Evolutionary conservation across 1,140 invertebrate genomes (phyloP).

Genomic region (Drosophila pandora): DNA sequence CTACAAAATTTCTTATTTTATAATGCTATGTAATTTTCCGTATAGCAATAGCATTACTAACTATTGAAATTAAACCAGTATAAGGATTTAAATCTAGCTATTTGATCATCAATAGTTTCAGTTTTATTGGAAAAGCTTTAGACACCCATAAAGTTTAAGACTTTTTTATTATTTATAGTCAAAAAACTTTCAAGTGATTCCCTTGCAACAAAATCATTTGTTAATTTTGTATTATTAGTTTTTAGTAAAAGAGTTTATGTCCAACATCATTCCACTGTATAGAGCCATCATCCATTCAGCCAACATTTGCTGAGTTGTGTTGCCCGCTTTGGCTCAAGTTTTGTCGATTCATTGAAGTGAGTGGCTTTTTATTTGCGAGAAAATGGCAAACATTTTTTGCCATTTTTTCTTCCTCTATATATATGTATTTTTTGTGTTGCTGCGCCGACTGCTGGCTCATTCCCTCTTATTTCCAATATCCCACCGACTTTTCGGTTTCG

Average conservation of each 20-base stretch:
- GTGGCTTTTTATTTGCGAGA: conserved; percentile 78
- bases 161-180: too few species aligned
- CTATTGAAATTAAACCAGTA: too few species aligned
- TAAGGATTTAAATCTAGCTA: too few species aligned
- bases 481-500: conserved; percentile 11
- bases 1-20: too few species aligned
- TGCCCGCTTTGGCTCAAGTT: conserved; percentile 51
- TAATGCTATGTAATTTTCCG: too few species aligned
- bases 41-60: too few species aligned
- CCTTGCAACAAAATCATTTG: too few species aligned
- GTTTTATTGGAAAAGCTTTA: too few species aligned
- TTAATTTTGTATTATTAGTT: too few species aligned
- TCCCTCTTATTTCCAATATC: conserved; percentile 29
- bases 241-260: not conserved
- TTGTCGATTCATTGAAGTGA: conserved; percentile 81
- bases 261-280: conserved; percentile 12
- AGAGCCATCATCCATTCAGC: conserved; percentile 19
- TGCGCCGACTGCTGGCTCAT: conserved; percentile 28
- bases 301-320: conserved; percentile 53
- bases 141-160: too few species aligned
- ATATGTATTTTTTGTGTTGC: conserved; percentile 29
- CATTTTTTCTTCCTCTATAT: conserved; percentile 46
- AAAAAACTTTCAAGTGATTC: too few species aligned
- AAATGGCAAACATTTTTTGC: conserved; percentile 68
- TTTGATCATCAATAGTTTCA: too few species aligned